Base-by-base conservation (phyloP, 2,113 vertebrate genomes). In the Terrapene triunguis region DNA sequence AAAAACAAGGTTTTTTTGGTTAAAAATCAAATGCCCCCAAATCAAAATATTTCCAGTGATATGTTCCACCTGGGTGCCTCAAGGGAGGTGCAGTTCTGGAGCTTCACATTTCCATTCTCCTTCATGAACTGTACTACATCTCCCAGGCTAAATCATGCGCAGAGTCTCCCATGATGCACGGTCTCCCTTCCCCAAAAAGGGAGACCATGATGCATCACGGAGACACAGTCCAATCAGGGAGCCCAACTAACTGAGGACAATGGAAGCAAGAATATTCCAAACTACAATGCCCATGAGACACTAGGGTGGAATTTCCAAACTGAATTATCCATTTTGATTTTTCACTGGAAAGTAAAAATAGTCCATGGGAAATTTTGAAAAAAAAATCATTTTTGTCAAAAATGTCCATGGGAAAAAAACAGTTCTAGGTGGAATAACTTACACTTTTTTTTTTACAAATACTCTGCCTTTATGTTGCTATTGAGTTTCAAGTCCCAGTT, bases 251-350 rank as follows among this genome's bases (percentile, higher is more conserved):
- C 44, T 19, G 86, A 85, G 79, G 24, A 90, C 90, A 51, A 81
- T 42, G 24, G 11, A 84, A 87, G 24, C 32, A 51, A 59, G 47
- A 91, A 9, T 80, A 94, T 53, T 48, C 19, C 29, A 85, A 94
- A 94, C 89, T 95, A 32, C 19, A 91, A 92, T 94, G 92, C 21
- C 10, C 89, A 91, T 50, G 84, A 59, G 44, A 84, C 7, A 35
- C 62, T 65, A 29, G 88, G 54, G 22, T 92, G 53, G 57, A 13
- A 14, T 88, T 96, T 96, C 89, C 50, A 91, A 85, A 69, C 22
- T 44, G 53, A 96, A 94, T 85, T 97, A 90, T 94, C 51, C 8
- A 88, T 94, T 79, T 85, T 95, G 83, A 89, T 93, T 95, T 74
- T 93, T 86, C 54, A 80, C 83, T n/a, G 42, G n/a, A 74, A 74